Percentiles rank a stretch among this genome's conserved stretches.
Evolutionary conservation across 2,113 vertebrate genomes (phyloP).

Genomic region (Eulacestoma nigropectus): DNA sequence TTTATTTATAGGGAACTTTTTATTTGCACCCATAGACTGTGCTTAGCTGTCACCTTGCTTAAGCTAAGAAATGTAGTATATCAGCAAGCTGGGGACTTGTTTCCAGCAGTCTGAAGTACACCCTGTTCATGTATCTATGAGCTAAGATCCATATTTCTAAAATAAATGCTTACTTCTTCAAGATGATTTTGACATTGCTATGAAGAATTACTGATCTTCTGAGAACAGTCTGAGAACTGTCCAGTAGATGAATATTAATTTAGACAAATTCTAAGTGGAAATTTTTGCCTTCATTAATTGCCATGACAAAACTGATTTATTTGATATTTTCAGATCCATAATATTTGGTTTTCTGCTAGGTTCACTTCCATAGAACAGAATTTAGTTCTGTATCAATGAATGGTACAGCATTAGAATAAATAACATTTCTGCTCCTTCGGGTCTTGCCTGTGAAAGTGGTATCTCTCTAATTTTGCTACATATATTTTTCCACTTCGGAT

Average conservation of each 20-base stretch:
- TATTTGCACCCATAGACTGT: not conserved
- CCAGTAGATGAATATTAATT: not conserved
- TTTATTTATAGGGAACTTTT: not conserved
- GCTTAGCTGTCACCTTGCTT: not conserved
- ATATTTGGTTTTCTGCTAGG: not conserved
- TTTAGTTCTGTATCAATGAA: not conserved
- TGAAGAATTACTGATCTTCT: not conserved
- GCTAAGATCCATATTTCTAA: not conserved
- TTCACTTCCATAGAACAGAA: not conserved
- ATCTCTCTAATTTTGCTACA: not conserved
- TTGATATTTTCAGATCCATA: not conserved
- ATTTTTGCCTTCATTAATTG: not conserved
- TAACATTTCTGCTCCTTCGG: not conserved
- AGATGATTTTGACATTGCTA: not conserved
- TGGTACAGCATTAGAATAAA: not conserved
- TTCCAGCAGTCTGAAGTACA: not conserved
- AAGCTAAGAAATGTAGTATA: not conserved
- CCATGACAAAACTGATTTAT: not conserved
- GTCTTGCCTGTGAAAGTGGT: not conserved
- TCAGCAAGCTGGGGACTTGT: not conserved
- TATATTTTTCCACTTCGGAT: not conserved
- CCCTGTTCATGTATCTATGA: not conserved
- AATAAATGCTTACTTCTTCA: not conserved
- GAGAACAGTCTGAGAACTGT: not conserved
- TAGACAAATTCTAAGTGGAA: not conserved